Conservation (phyloP, 2,113 vertebrate genomes). For the Sorex araneus region DNA sequence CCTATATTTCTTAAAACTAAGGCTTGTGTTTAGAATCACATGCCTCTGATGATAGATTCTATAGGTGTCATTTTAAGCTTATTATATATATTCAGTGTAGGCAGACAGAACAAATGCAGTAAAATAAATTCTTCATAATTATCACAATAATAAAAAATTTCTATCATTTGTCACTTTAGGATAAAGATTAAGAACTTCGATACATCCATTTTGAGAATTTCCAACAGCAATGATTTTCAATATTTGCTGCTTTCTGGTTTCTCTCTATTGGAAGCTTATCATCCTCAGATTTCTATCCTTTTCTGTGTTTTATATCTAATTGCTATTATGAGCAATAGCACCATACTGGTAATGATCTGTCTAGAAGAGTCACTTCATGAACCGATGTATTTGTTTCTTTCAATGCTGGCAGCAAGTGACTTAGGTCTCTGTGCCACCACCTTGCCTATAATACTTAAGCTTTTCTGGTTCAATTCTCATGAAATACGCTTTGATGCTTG, state of each 20-base stretch:
- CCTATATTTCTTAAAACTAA: background rate
- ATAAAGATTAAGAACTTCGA: background rate
- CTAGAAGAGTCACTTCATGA: constrained; percentile 51
- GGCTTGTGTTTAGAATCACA: background rate
- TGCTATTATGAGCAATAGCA: constrained; percentile 50
- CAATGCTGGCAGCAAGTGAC: constrained; percentile 59
- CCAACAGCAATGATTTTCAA: background rate
- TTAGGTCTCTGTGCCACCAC: constrained; percentile 68
- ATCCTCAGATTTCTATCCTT: constrained; percentile 67
- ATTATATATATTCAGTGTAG: background rate
- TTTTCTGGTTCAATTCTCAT: constrained; percentile 66
- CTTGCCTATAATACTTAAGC: constrained; percentile 59
- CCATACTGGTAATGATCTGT: constrained; percentile 44
- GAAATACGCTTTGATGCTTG: constrained; percentile 58
- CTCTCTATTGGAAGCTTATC: constrained; percentile 55
- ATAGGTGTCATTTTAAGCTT: background rate
- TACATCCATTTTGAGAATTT: background rate
- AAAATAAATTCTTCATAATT: background rate
- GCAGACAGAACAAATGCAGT: background rate
- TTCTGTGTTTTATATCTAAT: constrained; percentile 60
- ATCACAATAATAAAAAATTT: background rate
- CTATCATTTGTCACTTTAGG: background rate
- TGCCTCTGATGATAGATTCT: background rate
- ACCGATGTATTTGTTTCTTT: constrained; percentile 71
- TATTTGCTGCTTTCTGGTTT: constrained; percentile 60